Percentiles rank a stretch among this genome's conserved stretches.
phyloP scores from a whole-genome alignment of 2,888 invertebrate species.

The Protonemura montana region DNA sequence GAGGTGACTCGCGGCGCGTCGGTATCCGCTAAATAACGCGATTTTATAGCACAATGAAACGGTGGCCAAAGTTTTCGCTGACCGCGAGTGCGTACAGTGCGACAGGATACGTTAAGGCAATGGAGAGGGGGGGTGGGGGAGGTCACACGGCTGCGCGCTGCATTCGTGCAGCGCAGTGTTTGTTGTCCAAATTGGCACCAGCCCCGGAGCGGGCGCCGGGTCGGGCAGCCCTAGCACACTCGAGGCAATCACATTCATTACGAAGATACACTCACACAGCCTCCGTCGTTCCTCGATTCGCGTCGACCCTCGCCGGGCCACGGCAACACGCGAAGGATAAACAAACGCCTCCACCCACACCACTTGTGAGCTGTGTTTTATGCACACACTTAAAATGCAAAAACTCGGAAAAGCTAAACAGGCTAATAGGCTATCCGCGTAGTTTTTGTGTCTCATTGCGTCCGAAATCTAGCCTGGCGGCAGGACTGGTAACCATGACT shows the following conservation, averaged over 20 bases:
- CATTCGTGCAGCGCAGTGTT: not conserved
- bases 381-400: slow-evolving; percentile 31
- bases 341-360: not conserved
- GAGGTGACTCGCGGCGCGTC: not conserved
- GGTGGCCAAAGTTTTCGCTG: not conserved
- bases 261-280: not conserved
- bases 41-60: not conserved
- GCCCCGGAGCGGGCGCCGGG: not conserved
- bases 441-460: slow-evolving; percentile 25
- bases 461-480: slow-evolving; percentile 21
- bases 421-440: slow-evolving; percentile 19
- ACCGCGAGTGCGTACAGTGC: not conserved
- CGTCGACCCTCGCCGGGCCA: not conserved
- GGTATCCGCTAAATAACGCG: not conserved
- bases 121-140: not conserved
- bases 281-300: not conserved
- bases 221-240: not conserved
- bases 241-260: slow-evolving; percentile 12
- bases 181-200: not conserved
- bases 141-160: not conserved
- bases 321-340: not conserved
- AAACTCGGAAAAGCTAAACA: slow-evolving; percentile 27
- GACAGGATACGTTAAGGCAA: no score
- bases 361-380: not conserved
- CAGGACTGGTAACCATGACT: not conserved